phyloP scores from a whole-genome alignment of 2,888 invertebrate species.

The Scotopteryx bipunctaria region DNA sequence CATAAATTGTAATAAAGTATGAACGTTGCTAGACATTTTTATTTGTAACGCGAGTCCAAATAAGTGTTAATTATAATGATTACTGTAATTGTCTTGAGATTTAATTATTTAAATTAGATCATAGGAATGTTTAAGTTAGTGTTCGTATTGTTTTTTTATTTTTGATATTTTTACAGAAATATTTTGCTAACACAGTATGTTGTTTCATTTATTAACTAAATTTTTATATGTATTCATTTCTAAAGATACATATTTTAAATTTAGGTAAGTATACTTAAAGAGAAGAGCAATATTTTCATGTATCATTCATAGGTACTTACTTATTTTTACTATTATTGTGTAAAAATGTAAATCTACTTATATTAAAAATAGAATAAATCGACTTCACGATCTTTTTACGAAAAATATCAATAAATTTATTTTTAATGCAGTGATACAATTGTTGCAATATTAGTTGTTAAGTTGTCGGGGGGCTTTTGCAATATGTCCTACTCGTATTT shows the following conservation, averaged over 20 bases:
- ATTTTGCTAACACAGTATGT: neutral
- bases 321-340: conserved; percentile 57
- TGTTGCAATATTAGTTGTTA: conserved; percentile 80
- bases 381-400: conserved; percentile 39
- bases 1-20: conserved; percentile 48
- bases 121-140: neutral
- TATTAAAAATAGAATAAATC: conserved; percentile 28
- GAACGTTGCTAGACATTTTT: conserved; percentile 46
- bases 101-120: conserved; percentile 32
- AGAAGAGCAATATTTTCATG: conserved; percentile 19
- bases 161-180: conserved; percentile 22
- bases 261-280: conserved; percentile 42
- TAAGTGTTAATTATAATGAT: conserved; percentile 37
- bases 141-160: conserved; percentile 16
- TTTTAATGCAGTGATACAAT: conserved; percentile 74
- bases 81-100: conserved; percentile 29
- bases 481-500: conserved; percentile 42
- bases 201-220: conserved; percentile 47
- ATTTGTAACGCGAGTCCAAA: conserved; percentile 39
- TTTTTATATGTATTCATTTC: conserved; percentile 57
- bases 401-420: conserved; percentile 37
- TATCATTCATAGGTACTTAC: conserved; percentile 50
- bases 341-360: conserved; percentile 69
- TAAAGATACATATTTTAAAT: conserved; percentile 59
- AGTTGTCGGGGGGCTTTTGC: conserved; percentile 58